Evolutionary conservation across 2,797 vertebrate species (phyloP), one percentile per base, ranked within the genome.

Genomic region (Bufotes viridis): DNA sequence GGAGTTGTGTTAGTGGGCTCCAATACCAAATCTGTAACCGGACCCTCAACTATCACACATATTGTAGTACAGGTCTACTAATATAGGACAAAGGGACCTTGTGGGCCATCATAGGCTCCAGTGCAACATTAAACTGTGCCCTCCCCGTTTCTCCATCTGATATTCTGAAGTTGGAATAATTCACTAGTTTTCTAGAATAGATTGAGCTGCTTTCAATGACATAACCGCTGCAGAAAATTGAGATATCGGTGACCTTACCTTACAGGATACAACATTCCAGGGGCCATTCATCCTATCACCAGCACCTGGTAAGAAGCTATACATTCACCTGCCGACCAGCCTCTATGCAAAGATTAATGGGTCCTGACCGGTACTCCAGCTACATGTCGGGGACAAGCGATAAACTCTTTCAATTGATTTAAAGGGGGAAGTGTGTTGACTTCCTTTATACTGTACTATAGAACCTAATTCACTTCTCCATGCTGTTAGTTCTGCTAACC

Each of bases 371-470:
- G 63, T 70, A 69, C 60, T 55, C 78, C 78, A 69, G 72, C 74
- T 86, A 53, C 84, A 78, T 89, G 80, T 85, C 67, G 61, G 84
- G 63, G 84, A 86, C 53, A 60, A 80, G 61, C 57, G 26, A 79
- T 58, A 79, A 78, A 78, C 86, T 49, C 29, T 26, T 82, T 63
- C 70, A 34, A 72, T 79, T 84, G 82, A 82, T 86, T 86, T 86
- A 61, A 89, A 86, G 72, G 80, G 87, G 88, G 88, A 89, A 89
- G 88, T 89, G 63, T 78, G 34, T 10, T 13, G 84, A 89, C 80
- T 89, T 89, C 84, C 80, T 78, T 86, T 89, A 86, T 70, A 78
- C 49, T n/a, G 22, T 78, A 86, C 42, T 82, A 55, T 9, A 70
- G 87, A 67, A 51, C 58, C 34, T 22, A 51, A 55, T 24, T 70